Base-by-base conservation (phyloP, 2,113 vertebrate species). In the Ia io region DNA sequence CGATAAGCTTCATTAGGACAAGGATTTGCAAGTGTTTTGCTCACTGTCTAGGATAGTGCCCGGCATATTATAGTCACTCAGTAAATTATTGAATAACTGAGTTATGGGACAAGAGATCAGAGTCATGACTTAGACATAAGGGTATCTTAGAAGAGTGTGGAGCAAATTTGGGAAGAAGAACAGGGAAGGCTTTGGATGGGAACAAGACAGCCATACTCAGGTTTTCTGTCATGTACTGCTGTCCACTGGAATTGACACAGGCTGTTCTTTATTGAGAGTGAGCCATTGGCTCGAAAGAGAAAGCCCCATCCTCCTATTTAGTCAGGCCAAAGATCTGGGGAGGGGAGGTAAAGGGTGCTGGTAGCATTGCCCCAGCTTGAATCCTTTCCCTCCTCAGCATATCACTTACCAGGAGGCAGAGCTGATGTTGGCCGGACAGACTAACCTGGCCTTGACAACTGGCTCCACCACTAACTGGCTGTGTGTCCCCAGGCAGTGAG, bases 1-100 rank as follows among this genome's bases (percentile, higher is more conserved):
- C 59, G 25, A 32, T 56, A 40, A 44, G 18, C 65, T 25, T 18
- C 20, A 1, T 35, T 35, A 12, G 35, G 16, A 9, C 28, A 49
- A 23, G 16, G 35, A 73, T 94, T 96, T 35, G 78, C 40, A 49
- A 70, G 91, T 93, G 94, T 92, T 87, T 90, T 93, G 28, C 74
- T 97, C 82, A 88, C 77, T 77, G 77, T 56, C 95, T 96, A 59
- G n/a, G n/a, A 80, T 3, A 18, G 25, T 49, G 47, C n/a, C 47
- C 79, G 51, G 14, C 47, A 17, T 17, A 3, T 35, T 35, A 40
- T 42, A 14, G 53, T 71, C 32, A 53, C 16, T 69, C 25, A 37
- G 10, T 51, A 78, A 47, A 4, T 49, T 67, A 56, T 2, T 3
- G 37, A 76, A 32, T 42, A 44, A 56, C 22, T 25, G 76, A 67